A percentile compares a stretch with the other conserved stretches of the same genome.
Conservation (phyloP, 1,140 invertebrate species). For the Sinella curviseta region DNA sequence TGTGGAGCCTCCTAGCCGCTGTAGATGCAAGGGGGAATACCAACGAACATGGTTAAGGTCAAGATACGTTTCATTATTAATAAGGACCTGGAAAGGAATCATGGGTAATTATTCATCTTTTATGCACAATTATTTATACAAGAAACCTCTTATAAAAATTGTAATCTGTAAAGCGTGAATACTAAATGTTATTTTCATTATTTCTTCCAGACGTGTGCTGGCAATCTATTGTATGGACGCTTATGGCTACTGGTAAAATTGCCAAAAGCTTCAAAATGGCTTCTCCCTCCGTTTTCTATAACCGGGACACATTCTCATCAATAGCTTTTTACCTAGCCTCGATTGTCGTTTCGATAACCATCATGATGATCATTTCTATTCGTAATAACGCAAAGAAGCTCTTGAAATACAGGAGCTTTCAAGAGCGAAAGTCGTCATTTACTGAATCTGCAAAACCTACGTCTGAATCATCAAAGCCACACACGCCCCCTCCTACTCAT, state of each 20-base stretch:
- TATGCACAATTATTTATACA: background rate
- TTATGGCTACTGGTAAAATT: no score
- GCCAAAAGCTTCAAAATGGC: background rate
- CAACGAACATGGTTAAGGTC: background rate
- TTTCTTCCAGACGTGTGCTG: no score
- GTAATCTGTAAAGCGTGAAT: no score
- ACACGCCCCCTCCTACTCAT: background rate
- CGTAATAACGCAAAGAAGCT: background rate
- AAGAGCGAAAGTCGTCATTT: background rate
- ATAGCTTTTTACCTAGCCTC: background rate
- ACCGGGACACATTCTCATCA: background rate
- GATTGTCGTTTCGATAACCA: background rate
- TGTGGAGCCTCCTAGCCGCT: background rate
- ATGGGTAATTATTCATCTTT: background rate
- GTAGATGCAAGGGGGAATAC: background rate
- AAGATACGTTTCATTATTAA: background rate
- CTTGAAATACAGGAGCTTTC: background rate
- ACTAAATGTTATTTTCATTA: no score
- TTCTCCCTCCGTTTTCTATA: background rate
- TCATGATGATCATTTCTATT: constrained; percentile 8
- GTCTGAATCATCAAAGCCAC: background rate
- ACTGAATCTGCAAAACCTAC: background rate
- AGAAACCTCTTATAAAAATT: no score
- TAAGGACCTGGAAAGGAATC: background rate
- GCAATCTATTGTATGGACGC: no score